A percentile compares a stretch with the other conserved stretches of the same genome.
Conservation (phyloP, 2,113 vertebrate species). For the Aldabrachelys gigantea region DNA sequence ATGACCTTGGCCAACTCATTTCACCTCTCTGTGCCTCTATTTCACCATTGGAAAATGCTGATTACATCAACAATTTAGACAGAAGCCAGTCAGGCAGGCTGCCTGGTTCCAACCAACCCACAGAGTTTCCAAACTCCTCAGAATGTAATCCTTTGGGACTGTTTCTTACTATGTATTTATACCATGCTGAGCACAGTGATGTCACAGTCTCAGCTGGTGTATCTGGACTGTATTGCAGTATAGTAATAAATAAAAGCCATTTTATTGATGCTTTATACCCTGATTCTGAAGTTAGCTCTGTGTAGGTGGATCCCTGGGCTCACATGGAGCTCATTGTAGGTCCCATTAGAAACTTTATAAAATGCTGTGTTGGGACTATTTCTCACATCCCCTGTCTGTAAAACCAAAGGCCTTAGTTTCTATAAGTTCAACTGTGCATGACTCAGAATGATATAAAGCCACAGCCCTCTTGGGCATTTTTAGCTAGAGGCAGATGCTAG, state of each 20-base stretch:
- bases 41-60: neutral
- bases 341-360: neutral
- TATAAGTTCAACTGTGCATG: neutral
- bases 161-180: neutral
- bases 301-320: neutral
- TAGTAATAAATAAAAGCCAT: neutral
- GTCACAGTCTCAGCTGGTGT: neutral
- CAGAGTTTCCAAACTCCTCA: neutral
- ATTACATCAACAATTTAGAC: neutral
- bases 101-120: neutral
- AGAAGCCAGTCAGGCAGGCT: neutral
- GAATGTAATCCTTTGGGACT: neutral
- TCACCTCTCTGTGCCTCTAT: neutral
- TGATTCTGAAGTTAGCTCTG: neutral
- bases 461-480: neutral
- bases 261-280: neutral
- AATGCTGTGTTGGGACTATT: neutral
- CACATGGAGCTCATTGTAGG: accelerated
- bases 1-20: neutral
- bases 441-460: neutral
- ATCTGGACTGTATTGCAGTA: neutral
- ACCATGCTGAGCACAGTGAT: neutral
- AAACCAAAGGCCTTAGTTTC: neutral
- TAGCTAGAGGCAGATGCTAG: neutral
- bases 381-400: neutral